Percentiles rank a stretch among this genome's conserved stretches.
Evolutionary conservation across 2,113 vertebrate genomes (phyloP).

Genomic region (Baryphthengus martii): DNA sequence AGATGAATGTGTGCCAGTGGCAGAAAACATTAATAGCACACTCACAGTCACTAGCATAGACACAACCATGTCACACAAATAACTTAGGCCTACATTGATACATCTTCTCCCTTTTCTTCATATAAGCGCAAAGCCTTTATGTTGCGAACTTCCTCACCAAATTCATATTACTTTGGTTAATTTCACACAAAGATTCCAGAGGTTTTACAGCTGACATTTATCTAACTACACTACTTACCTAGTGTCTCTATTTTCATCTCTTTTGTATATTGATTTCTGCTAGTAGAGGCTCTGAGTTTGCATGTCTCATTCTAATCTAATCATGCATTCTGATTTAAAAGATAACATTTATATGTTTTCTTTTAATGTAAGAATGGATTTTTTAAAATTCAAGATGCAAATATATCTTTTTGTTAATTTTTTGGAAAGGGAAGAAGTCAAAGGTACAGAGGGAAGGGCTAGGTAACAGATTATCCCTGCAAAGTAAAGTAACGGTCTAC

Average conservation of each 20-base stretch:
- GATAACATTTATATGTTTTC: neutral
- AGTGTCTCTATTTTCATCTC: neutral
- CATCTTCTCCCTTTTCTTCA: accelerated
- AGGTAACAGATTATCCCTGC: neutral
- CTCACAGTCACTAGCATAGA: neutral
- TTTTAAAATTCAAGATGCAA: neutral
- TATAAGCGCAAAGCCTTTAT: neutral
- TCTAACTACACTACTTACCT: neutral
- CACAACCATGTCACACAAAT: neutral
- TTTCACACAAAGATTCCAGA: neutral
- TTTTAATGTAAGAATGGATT: neutral
- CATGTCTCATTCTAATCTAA: neutral
- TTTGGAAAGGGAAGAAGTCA: neutral
- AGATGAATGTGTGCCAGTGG: accelerated
- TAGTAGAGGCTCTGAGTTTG: neutral
- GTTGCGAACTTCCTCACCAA: neutral
- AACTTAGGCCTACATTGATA: neutral
- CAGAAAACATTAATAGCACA: neutral
- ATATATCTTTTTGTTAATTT: neutral
- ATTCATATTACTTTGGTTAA: neutral
- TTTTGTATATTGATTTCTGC: neutral
- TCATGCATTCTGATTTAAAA: neutral
- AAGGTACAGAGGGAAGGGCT: neutral
- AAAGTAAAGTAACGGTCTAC: neutral
- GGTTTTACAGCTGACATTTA: neutral